phyloP scores from a whole-genome alignment of 1,140 invertebrate genomes.

The Drosophila sp. region DNA sequence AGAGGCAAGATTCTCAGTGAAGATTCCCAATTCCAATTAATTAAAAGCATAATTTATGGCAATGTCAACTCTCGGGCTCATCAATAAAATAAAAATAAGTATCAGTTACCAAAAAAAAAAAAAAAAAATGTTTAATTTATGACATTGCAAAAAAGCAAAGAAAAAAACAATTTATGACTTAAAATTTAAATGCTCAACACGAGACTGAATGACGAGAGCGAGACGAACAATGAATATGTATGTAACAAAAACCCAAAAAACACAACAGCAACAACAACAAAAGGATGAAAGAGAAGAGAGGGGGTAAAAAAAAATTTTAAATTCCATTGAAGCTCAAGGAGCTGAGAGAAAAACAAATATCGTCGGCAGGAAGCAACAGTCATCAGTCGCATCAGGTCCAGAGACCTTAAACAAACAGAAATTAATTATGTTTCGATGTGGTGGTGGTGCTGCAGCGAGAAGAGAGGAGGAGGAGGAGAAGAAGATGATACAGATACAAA shows the following conservation, averaged over 20 bases:
- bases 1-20: slow-evolving; percentile 49
- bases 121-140: slow-evolving; percentile 73
- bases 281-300: background rate
- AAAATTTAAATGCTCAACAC: slow-evolving; percentile 73
- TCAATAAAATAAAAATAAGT: slow-evolving; percentile 56
- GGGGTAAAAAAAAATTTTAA: slow-evolving; percentile 57
- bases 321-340: slow-evolving; percentile 77
- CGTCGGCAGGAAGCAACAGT: slow-evolving; percentile 70
- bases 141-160: slow-evolving; percentile 58
- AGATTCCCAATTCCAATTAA: slow-evolving; percentile 68
- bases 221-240: slow-evolving; percentile 70
- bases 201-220: slow-evolving; percentile 22
- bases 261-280: background rate
- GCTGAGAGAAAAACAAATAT: slow-evolving; percentile 61
- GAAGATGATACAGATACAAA: slow-evolving; percentile 33
- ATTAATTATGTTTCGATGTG: slow-evolving; percentile 82
- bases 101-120: slow-evolving; percentile 64
- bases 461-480: slow-evolving; percentile 9
- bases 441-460: slow-evolving; percentile 16
- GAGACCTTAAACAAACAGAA: slow-evolving; percentile 82
- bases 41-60: slow-evolving; percentile 77
- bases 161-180: slow-evolving; percentile 66
- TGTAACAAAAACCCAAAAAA: slow-evolving; percentile 6
- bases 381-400: slow-evolving; percentile 54
- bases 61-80: slow-evolving; percentile 46